These are phyloP conservation scores for Eulacestoma nigropectus DNA, from an alignment of 2,113 vertebrate genomes.

Conservation along the genomic window DNA sequence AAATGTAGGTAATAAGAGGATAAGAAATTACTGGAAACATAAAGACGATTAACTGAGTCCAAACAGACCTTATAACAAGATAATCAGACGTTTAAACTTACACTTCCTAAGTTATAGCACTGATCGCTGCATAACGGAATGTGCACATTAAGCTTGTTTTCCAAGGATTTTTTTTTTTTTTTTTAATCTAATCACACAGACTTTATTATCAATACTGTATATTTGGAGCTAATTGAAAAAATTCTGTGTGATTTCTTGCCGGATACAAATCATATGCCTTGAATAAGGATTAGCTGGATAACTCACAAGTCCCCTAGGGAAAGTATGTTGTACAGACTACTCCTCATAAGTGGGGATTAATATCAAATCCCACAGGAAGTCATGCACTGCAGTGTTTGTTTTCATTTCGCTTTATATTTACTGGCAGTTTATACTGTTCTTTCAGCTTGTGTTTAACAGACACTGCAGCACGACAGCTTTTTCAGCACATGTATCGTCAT, in stretches of 20 bases:
- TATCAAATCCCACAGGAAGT: conserved; percentile 60
- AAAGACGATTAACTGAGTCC: not conserved
- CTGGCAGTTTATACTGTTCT: conserved; percentile 47
- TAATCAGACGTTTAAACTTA: not conserved
- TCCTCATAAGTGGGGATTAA: conserved; percentile 54
- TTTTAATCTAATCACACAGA: not conserved
- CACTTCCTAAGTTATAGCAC: not conserved
- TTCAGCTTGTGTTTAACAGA: conserved; percentile 30
- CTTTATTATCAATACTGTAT: conserved; percentile 7
- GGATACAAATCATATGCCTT: conserved; percentile 43
- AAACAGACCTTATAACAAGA: not conserved
- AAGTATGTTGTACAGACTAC: conserved; percentile 57
- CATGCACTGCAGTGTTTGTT: conserved; percentile 53
- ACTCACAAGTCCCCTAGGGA: conserved; percentile 38
- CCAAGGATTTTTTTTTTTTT: not conserved
- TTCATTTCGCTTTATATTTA: conserved; percentile 53
- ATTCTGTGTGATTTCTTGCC: not conserved
- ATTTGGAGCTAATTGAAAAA: conserved; percentile 31
- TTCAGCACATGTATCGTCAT: not conserved
- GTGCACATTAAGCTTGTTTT: not conserved
- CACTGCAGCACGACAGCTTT: not conserved
- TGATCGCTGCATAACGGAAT: not conserved
- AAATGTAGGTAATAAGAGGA: not conserved
- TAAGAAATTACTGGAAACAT: not conserved
- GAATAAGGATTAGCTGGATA: conserved; percentile 46